Conservation (phyloP, 1,140 invertebrate species). For the Choristoneura fumiferana region DNA sequence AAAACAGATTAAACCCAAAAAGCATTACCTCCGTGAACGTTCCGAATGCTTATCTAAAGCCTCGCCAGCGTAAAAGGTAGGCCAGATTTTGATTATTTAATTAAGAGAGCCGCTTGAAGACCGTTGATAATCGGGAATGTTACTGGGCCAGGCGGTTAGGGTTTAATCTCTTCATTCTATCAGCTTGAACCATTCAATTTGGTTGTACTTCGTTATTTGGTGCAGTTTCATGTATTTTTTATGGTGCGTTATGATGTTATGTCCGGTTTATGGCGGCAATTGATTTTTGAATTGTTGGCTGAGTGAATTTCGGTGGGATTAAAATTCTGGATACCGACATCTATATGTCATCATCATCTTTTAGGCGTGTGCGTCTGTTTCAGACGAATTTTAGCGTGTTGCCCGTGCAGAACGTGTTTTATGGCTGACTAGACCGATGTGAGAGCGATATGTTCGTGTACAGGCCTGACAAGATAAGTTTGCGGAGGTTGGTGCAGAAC, state of each 20-base stretch:
- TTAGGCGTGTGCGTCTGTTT: too few relatives aligned
- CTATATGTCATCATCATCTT: too few relatives aligned
- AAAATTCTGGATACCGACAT: not conserved
- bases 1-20: slow-evolving; percentile 13
- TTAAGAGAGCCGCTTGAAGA: slow-evolving; percentile 43
- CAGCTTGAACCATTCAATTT: not conserved
- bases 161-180: slow-evolving; percentile 19
- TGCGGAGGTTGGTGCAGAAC: too few relatives aligned
- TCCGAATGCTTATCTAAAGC: slow-evolving; percentile 15
- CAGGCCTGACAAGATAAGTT: too few relatives aligned
- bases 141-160: slow-evolving; percentile 35
- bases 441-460: too few relatives aligned
- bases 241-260: slow-evolving; percentile 17
- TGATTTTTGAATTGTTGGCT: not conserved
- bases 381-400: too few relatives aligned
- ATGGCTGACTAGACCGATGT: too few relatives aligned
- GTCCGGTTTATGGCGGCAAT: not conserved
- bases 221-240: slow-evolving; percentile 15
- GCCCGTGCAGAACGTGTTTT: too few relatives aligned
- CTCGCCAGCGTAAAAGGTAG: not conserved
- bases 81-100: slow-evolving; percentile 41
- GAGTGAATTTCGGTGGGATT: not conserved
- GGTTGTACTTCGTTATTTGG: slow-evolving; percentile 12
- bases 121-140: slow-evolving; percentile 61
- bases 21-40: slow-evolving; percentile 10